phyloP scores from a whole-genome alignment of 2,113 vertebrate genomes.

The Thamnaconus septentrionalis region DNA sequence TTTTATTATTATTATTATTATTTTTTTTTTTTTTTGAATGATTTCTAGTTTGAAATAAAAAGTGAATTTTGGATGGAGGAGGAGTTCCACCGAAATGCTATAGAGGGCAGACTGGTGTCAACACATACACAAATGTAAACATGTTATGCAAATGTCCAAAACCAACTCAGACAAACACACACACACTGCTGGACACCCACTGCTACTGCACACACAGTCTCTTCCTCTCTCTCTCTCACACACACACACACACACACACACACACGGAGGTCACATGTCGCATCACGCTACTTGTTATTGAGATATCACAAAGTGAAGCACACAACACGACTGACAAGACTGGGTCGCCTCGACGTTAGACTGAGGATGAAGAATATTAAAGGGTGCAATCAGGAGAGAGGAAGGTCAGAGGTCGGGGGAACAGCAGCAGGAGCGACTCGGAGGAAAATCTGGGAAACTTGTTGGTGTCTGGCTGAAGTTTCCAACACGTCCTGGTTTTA shows the following conservation, averaged over 20 bases:
- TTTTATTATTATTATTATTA: too few relatives aligned
- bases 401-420: slow-evolving; percentile 2
- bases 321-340: slow-evolving; percentile 32
- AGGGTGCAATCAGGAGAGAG: slow-evolving; percentile 69
- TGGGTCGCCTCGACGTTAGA: slow-evolving; percentile 44
- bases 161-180: slow-evolving; percentile 16
- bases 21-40: too few relatives aligned
- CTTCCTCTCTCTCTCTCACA: too few relatives aligned
- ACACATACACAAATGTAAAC: slow-evolving; percentile 16
- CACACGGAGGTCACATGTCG: slow-evolving; percentile 17
- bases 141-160: slow-evolving; percentile 10
- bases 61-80: not conserved
- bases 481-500: too few relatives aligned
- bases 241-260: too few relatives aligned
- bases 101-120: slow-evolving; percentile 28
- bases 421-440: not conserved
- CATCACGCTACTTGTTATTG: slow-evolving; percentile 5
- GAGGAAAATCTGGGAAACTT: not conserved
- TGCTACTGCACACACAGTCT: too few relatives aligned
- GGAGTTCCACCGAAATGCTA: not conserved
- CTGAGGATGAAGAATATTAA: slow-evolving; percentile 66
- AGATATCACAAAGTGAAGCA: slow-evolving; percentile 20
- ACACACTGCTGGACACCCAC: slow-evolving; percentile 3
- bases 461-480: too few relatives aligned
- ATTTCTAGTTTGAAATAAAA: not conserved